Conservation (phyloP, 2,888 invertebrate species). For the Tetrapedia diversipes region DNA sequence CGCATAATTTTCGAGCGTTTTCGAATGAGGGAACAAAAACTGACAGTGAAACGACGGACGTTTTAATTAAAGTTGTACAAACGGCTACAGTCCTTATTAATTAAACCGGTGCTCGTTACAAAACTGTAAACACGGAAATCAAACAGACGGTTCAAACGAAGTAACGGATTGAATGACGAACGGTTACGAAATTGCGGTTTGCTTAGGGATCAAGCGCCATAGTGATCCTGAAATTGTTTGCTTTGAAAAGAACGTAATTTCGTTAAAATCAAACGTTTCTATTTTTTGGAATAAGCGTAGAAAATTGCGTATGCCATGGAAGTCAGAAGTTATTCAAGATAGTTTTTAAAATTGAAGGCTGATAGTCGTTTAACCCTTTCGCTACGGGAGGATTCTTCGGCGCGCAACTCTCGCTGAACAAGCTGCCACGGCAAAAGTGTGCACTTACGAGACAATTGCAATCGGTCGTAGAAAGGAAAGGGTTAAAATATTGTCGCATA, state of each 20-base stretch:
- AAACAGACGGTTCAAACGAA: not conserved
- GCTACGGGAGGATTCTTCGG: no score
- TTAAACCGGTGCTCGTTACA: slow-evolving; percentile 2
- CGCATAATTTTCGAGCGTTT: not conserved
- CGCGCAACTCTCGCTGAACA: no score
- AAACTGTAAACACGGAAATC: not conserved
- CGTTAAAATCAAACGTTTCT: not conserved
- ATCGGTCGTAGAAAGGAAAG: no score
- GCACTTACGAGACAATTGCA: no score
- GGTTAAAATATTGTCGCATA: no score
- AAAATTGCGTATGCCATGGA: no score
- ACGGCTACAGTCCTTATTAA: slow-evolving; percentile 1
- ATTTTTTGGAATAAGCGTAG: no score
- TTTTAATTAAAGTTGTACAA: slow-evolving; percentile 13
- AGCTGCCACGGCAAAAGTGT: no score
- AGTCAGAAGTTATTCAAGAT: no score
- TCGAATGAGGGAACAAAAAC: not conserved
- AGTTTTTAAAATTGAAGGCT: no score
- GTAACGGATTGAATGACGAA: not conserved
- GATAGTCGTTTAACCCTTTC: no score
- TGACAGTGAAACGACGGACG: not conserved
- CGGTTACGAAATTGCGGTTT: not conserved
- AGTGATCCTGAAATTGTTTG: not conserved
- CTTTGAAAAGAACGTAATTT: not conserved
- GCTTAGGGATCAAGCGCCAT: not conserved